These are phyloP conservation scores for Drosophila tsacasi DNA, from an alignment of 1,140 invertebrate species.

Conservation along the genomic window DNA sequence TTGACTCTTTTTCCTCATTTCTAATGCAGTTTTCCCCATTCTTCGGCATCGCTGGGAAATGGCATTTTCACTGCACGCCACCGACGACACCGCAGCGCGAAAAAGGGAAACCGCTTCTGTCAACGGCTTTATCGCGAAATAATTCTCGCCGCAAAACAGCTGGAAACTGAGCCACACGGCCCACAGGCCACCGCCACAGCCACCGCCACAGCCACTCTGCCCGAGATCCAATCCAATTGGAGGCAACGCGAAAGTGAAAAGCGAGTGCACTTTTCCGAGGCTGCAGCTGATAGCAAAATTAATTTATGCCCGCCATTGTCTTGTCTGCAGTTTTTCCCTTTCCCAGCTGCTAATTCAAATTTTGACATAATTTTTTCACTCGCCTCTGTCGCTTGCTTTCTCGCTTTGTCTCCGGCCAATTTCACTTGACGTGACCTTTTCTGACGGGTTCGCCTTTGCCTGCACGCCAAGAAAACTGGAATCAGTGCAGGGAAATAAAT, in stretches of 20 bases:
- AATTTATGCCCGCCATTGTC: conserved; percentile 74
- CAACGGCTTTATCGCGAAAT: conserved; percentile 48
- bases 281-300: conserved; percentile 65
- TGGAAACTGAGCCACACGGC: conserved; percentile 49
- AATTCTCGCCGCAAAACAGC: conserved; percentile 58
- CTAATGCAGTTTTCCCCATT: conserved; percentile 57
- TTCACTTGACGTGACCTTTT: conserved; percentile 78
- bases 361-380: conserved; percentile 78
- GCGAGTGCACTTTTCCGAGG: conserved; percentile 56
- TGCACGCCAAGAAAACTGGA: conserved; percentile 13
- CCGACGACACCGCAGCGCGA: conserved; percentile 18
- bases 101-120: conserved; percentile 52
- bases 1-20: conserved; percentile 56
- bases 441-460: conserved; percentile 21
- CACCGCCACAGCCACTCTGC: not conserved
- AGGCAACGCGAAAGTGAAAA: conserved; percentile 71
- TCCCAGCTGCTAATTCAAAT: conserved; percentile 73
- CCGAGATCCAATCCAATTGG: conserved; percentile 13
- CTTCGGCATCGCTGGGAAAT: conserved; percentile 45
- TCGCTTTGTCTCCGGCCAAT: conserved; percentile 66
- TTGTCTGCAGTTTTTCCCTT: conserved; percentile 38
- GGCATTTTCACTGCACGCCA: conserved; percentile 61
- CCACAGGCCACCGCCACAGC: not conserved
- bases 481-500: not conserved
- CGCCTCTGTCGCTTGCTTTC: conserved; percentile 55